A percentile compares a stretch with the other conserved stretches of the same genome.
phyloP scores from a whole-genome alignment of 1,140 invertebrate species.

The Drosophila varians region DNA sequence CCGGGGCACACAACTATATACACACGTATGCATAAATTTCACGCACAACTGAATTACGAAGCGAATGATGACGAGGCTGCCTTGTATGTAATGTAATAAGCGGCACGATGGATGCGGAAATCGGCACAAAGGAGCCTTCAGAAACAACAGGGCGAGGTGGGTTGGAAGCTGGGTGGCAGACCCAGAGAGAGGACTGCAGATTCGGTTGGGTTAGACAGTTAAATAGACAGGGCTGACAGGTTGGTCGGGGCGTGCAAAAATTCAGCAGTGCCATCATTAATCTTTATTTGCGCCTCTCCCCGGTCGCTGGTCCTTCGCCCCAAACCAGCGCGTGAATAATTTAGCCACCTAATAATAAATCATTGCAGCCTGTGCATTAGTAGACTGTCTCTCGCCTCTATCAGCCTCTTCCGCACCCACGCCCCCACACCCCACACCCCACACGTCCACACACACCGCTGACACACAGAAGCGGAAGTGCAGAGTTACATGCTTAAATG shows the following conservation, averaged over 20 bases:
- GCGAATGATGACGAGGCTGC: conserved; percentile 39
- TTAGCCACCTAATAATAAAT: conserved; percentile 81
- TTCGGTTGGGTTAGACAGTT: conserved; percentile 62
- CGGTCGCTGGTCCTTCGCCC: background rate
- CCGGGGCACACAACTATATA: no score
- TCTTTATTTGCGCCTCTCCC: conserved; percentile 65
- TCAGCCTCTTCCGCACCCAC: conserved; percentile 21
- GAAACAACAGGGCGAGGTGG: conserved; percentile 27
- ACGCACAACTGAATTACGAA: conserved; percentile 72
- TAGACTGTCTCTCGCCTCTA: conserved; percentile 40
- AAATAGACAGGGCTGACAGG: conserved; percentile 74
- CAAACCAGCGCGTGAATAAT: conserved; percentile 69
- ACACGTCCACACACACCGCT: conserved; percentile 2
- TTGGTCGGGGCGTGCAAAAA: conserved; percentile 70
- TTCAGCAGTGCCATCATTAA: conserved; percentile 75
- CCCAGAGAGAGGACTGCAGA: background rate
- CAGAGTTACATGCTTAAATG: conserved; percentile 80
- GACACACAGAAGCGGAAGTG: conserved; percentile 56
- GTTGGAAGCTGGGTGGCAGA: no score
- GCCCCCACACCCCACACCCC: background rate
- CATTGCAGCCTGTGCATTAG: conserved; percentile 71
- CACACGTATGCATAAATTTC: conserved; percentile 69
- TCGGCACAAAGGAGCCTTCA: conserved; percentile 64
- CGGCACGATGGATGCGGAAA: conserved; percentile 63
- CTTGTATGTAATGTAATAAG: conserved; percentile 39